These are phyloP conservation scores for Melanerpes aurifrons DNA, from an alignment of 2,113 vertebrate species.

Conservation along the genomic window DNA sequence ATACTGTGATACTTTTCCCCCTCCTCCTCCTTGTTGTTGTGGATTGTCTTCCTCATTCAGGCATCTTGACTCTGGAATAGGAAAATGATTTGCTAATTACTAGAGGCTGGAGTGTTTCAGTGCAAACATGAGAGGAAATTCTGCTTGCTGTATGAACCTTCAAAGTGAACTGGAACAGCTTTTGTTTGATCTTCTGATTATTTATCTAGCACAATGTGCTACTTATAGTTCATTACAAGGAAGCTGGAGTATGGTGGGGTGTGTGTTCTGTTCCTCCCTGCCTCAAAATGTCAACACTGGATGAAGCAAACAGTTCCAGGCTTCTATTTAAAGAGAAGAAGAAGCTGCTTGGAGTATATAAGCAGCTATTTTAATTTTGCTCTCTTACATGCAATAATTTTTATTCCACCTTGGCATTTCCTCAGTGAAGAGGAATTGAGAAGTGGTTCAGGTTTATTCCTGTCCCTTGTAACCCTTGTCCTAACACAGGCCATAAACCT, in stretches of 20 bases:
- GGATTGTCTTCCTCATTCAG: background rate
- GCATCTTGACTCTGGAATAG: background rate
- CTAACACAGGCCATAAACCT: background rate
- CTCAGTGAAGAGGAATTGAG: background rate
- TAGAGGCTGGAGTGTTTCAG: background rate
- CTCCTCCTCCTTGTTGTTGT: background rate
- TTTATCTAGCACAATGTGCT: constrained; percentile 27
- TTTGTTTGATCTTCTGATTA: constrained; percentile 39
- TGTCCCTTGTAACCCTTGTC: background rate
- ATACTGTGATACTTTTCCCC: too few relatives aligned
- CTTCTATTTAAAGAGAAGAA: constrained; percentile 50
- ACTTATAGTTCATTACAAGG: constrained; percentile 38
- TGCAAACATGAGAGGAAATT: background rate
- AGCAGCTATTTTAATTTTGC: constrained; percentile 6
- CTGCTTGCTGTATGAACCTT: background rate
- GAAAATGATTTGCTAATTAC: background rate
- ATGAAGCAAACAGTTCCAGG: constrained; percentile 22
- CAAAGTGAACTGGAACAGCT: constrained; percentile 4
- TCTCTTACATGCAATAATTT: background rate
- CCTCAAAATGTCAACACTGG: constrained; percentile 45
- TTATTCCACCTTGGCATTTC: background rate
- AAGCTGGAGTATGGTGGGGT: background rate
- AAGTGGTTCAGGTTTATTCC: background rate
- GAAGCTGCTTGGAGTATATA: background rate
- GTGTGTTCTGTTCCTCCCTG: constrained; percentile 49